These are phyloP conservation scores for Pangasianodon gigas DNA, from an alignment of 2,113 vertebrate genomes.

Conservation along the genomic window DNA sequence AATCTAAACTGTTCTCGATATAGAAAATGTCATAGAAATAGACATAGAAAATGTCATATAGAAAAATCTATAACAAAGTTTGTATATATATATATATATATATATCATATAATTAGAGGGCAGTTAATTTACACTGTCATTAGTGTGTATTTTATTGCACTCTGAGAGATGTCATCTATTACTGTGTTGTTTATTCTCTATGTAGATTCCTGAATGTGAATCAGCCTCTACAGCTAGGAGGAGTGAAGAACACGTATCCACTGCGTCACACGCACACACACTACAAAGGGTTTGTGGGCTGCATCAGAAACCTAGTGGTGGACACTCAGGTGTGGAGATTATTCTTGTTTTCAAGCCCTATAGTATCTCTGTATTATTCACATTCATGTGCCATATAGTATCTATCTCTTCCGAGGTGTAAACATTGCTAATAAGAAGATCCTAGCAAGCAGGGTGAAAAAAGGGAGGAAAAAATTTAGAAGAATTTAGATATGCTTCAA, in stretches of 20 bases:
- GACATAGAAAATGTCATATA: too few species aligned
- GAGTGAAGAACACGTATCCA: slow-evolving; percentile 75
- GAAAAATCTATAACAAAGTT: too few species aligned
- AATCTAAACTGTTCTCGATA: too few species aligned
- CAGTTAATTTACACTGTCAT: neutral
- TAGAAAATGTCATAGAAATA: too few species aligned
- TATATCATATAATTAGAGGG: neutral
- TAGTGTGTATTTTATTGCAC: neutral
- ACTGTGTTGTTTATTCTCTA: slow-evolving; percentile 4
- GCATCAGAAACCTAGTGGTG: slow-evolving; percentile 80
- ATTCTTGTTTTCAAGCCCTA: neutral
- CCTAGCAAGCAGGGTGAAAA: neutral
- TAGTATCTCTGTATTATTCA: neutral
- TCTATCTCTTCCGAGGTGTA: neutral
- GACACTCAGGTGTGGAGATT: slow-evolving; percentile 79
- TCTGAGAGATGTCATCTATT: neutral
- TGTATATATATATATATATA: too few species aligned
- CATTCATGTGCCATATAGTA: neutral
- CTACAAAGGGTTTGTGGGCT: slow-evolving; percentile 80
- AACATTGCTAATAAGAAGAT: neutral
- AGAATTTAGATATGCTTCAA: neutral
- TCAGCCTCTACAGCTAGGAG: slow-evolving; percentile 86
- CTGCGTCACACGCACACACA: slow-evolving; percentile 53
- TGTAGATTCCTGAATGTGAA: slow-evolving; percentile 77
- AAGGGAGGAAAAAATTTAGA: neutral